Evolutionary conservation across 2,113 vertebrate species (phyloP), one percentile per base, ranked within the genome.

Genomic region (Rhea americana): DNA sequence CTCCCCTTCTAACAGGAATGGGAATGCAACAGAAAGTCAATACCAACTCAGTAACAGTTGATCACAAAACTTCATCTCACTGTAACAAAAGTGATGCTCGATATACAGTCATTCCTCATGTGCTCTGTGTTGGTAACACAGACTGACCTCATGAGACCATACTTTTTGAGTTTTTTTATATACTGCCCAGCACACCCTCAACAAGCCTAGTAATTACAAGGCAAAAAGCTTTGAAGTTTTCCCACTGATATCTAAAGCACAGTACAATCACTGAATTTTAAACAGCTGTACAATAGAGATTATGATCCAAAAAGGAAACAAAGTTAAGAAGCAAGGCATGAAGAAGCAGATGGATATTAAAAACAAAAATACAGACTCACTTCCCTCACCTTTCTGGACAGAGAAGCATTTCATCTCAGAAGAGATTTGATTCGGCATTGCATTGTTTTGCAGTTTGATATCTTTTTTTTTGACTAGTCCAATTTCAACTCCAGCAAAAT

Each of bases 401-500:
- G 68, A 96, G 53, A 93, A 93, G 18, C 62, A 66, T 92, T 95
- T 96, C 35, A 75, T 93, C 76, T 85, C 87, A 51, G 58, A 59
- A 80, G n/a, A 86, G 25, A 62, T 94, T 80, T 91, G 72, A 88
- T 89, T 92, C 66, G 51, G 39, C 30, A 88, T 65, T 15, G 1
- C 47, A 65, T 66, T 71, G 76, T 61, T 93, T 81, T 91, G 72
- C 4, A 2, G 55, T 82, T 90, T 93, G 66, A 84, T 92, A 63
- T 70, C 37, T 22, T 56, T 90, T 84, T 80, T 90, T 84, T 72
- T 73, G 9, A 70, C 63, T 89, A 90, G 90, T 82, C 61, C 90
- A 84, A 85, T 96, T 97, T 95, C 82, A 96, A 17, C 32, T 30
- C 75, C 66, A 30, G 79, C 59, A 91, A 92, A 93, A 79, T 80